Evolutionary conservation across 64 coral and sea anemone genomes (phyloP).

Genomic region (Montipora cactus): DNA sequence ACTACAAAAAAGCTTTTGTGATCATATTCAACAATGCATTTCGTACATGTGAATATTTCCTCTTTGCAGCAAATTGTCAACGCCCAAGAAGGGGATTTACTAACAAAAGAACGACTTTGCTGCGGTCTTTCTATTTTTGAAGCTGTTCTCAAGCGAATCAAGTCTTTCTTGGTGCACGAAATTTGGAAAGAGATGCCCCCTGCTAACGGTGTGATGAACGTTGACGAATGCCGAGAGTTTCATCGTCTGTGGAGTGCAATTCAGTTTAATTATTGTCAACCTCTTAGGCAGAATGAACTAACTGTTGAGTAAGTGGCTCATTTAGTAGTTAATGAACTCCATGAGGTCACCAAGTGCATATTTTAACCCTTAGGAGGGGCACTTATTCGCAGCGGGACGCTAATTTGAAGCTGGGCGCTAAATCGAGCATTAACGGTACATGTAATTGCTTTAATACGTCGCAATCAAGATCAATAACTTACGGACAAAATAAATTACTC

Average conservation of each 20-base stretch:
- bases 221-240: conserved; percentile 94
- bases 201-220: conserved; percentile 89
- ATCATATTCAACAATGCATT: too few relatives aligned
- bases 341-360: too few relatives aligned
- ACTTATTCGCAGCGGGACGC: too few relatives aligned
- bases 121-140: conserved; percentile 97
- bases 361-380: too few relatives aligned
- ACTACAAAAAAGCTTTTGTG: too few relatives aligned
- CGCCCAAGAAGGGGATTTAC: conserved; percentile 92
- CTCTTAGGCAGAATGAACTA: conserved; percentile 78
- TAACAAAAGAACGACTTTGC: conserved; percentile 97
- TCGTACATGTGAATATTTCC: background rate
- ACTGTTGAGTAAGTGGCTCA: conserved; percentile 91
- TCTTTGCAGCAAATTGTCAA: conserved; percentile 86
- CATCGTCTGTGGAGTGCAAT: conserved; percentile 97
- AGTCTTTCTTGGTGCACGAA: conserved; percentile 76
- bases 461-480: too few relatives aligned
- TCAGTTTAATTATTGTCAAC: conserved; percentile 95
- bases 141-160: conserved; percentile 88
- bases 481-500: too few relatives aligned
- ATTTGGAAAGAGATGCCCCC: conserved; percentile 80
- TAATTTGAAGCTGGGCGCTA: too few relatives aligned
- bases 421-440: too few relatives aligned
- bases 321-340: too few relatives aligned
- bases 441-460: too few relatives aligned